Percentiles rank a stretch among this genome's conserved stretches.
These are phyloP conservation scores for Centruroides vittatus DNA, from an alignment of 1,140 invertebrate genomes.

Conservation along the genomic window DNA sequence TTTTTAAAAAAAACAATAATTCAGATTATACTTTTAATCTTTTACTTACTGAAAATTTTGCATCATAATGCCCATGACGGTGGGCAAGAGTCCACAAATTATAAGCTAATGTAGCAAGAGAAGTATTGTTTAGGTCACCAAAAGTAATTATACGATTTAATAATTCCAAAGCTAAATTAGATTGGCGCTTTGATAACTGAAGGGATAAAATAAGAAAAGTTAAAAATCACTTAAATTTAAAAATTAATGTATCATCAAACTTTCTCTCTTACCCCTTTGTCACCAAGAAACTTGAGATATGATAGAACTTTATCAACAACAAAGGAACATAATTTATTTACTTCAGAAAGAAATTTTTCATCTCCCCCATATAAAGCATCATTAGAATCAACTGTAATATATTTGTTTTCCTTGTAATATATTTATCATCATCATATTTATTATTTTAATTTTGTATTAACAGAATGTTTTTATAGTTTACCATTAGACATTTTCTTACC, in stretches of 20 bases:
- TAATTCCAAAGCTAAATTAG: constrained; percentile 51
- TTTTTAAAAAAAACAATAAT: too few relatives aligned
- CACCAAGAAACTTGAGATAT: constrained; percentile 40
- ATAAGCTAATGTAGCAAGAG: constrained; percentile 45
- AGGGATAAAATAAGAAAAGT: constrained; percentile 6
- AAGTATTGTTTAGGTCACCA: constrained; percentile 44
- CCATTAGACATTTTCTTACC: constrained; percentile 34
- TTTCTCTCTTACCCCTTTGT: constrained; percentile 25
- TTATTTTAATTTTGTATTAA: not conserved
- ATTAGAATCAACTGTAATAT: constrained; percentile 67
- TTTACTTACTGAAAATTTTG: constrained; percentile 33
- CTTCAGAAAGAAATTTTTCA: constrained; percentile 63
- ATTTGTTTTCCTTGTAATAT: not conserved
- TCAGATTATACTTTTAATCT: not conserved
- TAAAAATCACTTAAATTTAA: not conserved
- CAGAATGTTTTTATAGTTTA: not conserved
- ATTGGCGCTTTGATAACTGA: constrained; percentile 30
- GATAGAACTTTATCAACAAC: constrained; percentile 60
- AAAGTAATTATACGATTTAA: constrained; percentile 53
- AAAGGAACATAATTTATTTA: constrained; percentile 59
- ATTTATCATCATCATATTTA: not conserved
- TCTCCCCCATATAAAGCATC: constrained; percentile 83
- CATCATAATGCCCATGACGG: constrained; percentile 40
- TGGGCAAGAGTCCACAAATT: constrained; percentile 66
- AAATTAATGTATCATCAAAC: not conserved